Percentiles rank a stretch among this genome's conserved stretches.
phyloP scores from a whole-genome alignment of 2,888 invertebrate genomes.

The Reticulitermes lucifugus region DNA sequence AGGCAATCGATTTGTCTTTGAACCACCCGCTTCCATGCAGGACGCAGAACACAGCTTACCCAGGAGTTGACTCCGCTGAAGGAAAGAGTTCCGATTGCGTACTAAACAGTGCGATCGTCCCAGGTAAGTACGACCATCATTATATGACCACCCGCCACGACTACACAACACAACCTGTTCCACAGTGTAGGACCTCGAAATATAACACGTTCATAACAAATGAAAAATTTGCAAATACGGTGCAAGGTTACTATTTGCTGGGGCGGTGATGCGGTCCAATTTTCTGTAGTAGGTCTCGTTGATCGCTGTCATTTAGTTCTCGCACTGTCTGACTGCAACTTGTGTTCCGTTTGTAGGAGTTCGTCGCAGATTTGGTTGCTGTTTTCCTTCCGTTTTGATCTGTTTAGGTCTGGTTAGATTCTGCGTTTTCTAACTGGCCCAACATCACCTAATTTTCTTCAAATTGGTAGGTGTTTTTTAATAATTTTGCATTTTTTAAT shows the following conservation, averaged over 20 bases:
- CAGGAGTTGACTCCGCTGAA: constrained; percentile 20
- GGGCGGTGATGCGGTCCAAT: constrained; percentile 43
- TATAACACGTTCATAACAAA: neutral
- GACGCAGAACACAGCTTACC: constrained; percentile 32
- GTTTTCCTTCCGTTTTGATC: constrained; percentile 61
- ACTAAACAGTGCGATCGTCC: neutral
- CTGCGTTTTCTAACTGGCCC: constrained; percentile 53
- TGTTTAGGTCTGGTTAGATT: constrained; percentile 55
- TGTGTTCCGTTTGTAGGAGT: constrained; percentile 72
- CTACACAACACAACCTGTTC: neutral
- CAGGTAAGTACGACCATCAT: neutral
- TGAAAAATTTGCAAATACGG: constrained; percentile 18
- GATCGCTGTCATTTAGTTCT: constrained; percentile 68
- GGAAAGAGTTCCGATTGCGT: constrained; percentile 32
- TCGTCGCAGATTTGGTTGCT: constrained; percentile 63
- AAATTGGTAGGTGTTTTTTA: constrained; percentile 53
- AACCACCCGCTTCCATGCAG: constrained; percentile 46
- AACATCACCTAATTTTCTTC: constrained; percentile 54
- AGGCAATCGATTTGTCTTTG: constrained; percentile 39
- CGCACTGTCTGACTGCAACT: constrained; percentile 73
- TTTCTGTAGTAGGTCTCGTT: constrained; percentile 30
- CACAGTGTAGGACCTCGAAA: neutral
- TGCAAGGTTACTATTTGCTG: constrained; percentile 43
- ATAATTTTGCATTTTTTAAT: constrained; percentile 6
- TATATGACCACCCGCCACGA: neutral